Evolutionary conservation across 30 jellyfish, hydroid and myxozoan genomes (phyloP).

Genomic region (Pseudorhiza aurosa): DNA sequence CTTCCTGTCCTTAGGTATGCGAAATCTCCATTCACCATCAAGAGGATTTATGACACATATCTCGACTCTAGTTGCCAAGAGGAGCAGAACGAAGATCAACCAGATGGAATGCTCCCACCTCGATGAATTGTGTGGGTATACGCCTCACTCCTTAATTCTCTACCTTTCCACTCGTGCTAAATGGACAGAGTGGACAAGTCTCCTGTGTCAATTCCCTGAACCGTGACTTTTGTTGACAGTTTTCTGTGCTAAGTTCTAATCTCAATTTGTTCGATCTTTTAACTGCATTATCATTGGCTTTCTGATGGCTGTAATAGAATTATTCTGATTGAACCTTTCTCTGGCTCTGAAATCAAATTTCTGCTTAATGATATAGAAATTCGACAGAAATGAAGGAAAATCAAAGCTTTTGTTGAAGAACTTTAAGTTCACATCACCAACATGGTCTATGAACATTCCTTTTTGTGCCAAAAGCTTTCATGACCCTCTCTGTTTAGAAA

Average conservation of each 20-base stretch:
- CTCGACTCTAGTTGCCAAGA: neutral
- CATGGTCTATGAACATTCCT: too few species aligned
- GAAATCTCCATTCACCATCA: neutral
- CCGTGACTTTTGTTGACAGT: constrained; percentile 5
- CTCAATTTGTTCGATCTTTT: constrained; percentile 1
- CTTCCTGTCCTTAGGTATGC: constrained; percentile 12
- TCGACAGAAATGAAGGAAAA: neutral
- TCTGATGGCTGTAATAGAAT: neutral
- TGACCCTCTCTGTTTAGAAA: too few species aligned
- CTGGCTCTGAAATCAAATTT: constrained; percentile 13
- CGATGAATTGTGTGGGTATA: neutral
- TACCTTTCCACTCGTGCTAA: neutral
- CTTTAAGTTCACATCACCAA: neutral
- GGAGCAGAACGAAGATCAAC: neutral
- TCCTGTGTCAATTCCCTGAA: neutral
- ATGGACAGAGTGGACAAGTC: neutral
- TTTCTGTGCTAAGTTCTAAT: neutral
- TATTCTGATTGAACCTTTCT: neutral
- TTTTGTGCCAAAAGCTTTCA: too few species aligned
- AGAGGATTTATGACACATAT: neutral
- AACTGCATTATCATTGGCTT: constrained; percentile 9
- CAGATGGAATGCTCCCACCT: neutral
- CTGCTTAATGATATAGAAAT: neutral
- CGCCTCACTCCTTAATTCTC: constrained; percentile 1
- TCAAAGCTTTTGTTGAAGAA: neutral